Evolutionary conservation across 2,888 invertebrate species (phyloP).

Genomic region (Watsonalla binaria): DNA sequence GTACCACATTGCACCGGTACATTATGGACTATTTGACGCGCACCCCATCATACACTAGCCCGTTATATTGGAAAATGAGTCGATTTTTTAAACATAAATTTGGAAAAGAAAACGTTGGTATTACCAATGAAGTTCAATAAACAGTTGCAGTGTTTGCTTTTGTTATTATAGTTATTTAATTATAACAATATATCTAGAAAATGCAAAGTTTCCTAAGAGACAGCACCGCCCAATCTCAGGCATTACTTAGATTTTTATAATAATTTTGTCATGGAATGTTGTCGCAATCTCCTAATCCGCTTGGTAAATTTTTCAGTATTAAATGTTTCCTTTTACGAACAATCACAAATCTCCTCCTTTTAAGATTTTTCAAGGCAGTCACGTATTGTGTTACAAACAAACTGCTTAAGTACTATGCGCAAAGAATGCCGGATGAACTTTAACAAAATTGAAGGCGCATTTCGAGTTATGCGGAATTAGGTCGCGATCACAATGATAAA

Average conservation of each 20-base stretch:
- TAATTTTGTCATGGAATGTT: no score
- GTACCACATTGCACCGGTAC: conserved; percentile 41
- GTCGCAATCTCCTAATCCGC: no score
- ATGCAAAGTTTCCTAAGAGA: no score
- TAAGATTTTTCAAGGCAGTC: background rate
- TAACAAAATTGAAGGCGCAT: conserved; percentile 25
- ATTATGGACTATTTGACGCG: conserved; percentile 34
- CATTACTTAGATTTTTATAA: no score
- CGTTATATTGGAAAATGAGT: conserved; percentile 6
- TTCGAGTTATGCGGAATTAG: conserved; percentile 30
- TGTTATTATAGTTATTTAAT: no score
- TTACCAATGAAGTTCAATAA: no score
- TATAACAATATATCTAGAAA: no score
- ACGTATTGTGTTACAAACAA: background rate
- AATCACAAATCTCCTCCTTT: background rate
- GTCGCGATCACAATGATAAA: conserved; percentile 38
- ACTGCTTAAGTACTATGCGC: background rate
- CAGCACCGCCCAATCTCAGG: no score
- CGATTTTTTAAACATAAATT: no score
- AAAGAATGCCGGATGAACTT: conserved; percentile 27
- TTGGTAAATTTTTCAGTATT: no score
- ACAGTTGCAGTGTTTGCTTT: no score
- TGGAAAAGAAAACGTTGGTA: no score
- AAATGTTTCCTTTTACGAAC: background rate
- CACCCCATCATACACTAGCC: conserved; percentile 20